Base-by-base conservation (phyloP, 2,888 invertebrate genomes). In the Plagodis pulveraria region DNA sequence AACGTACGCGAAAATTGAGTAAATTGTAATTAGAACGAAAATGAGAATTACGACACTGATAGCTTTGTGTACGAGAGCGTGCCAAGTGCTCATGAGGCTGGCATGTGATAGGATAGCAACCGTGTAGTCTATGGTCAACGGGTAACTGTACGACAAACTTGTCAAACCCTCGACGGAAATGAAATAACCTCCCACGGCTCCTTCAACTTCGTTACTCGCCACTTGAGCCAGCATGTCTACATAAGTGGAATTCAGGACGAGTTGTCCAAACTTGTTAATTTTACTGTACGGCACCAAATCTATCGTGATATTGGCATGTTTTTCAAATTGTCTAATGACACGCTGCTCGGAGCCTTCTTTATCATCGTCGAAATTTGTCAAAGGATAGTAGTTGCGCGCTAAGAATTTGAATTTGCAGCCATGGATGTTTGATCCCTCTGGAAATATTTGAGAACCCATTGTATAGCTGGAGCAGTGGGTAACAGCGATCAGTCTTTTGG, bases 171-270 rank as follows among this genome's bases (percentile, higher is more conserved):
- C 45, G 6, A n/a, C 38, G 10, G 47, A 55, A 0, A 75, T 12
- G 11, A 63, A 60, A 50, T 71, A 76, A 6, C 74, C 76, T 5
- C 76, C 76, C 10, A 77, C 35, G 8, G 69, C 75, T 5, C 79
- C 83, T 60, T 80, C 80, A 6, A 66, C 69, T 58, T 72, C 64
- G 43, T 71, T 70, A 5, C 56, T 50, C 6, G 33, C 44, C 6
- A 81, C 67, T 58, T 66, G 67, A 9, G 60, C 45, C 6, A 77
- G 50, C 65, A 77, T 73, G 4, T 63, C 63, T 0, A 54, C 61
- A 5, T 10, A 40, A 40, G 32, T 57, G 58, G 0, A 66, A 61
- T 40, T 60, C 50, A 1, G 65, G 0, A 40, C 38, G 8, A 72
- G 50, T 10, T 50, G 60, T 9, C 80, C 81, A 38, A 74, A 70